phyloP scores from a whole-genome alignment of 2,113 vertebrate genomes.

The Chauna torquata region DNA sequence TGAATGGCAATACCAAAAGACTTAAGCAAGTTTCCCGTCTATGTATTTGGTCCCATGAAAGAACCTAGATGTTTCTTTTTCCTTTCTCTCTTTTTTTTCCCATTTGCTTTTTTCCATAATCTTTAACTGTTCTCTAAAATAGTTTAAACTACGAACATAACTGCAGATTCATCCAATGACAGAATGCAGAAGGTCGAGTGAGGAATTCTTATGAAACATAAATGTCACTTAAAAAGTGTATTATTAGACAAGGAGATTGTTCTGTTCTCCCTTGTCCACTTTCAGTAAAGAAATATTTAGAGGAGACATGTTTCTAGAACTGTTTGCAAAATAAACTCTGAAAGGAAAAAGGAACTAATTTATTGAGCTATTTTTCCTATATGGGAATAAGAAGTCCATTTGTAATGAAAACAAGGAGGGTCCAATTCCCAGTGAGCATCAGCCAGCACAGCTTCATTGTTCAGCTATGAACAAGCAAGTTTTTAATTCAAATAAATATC shows the following conservation, averaged over 20 bases:
- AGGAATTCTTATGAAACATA: conserved; percentile 46
- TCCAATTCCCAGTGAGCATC: neutral
- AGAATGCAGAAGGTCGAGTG: conserved; percentile 54
- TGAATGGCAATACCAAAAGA: conserved; percentile 80
- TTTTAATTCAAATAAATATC: neutral
- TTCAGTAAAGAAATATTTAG: conserved; percentile 9
- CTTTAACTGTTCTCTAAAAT: conserved; percentile 65
- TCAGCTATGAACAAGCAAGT: neutral
- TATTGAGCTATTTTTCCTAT: neutral
- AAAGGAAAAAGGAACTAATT: neutral
- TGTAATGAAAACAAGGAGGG: neutral
- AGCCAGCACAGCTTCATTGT: neutral
- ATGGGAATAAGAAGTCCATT: neutral
- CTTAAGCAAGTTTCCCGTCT: conserved; percentile 77
- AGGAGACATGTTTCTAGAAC: neutral
- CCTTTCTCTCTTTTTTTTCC: conserved; percentile 60
- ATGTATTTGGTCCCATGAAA: conserved; percentile 75
- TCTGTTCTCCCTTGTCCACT: neutral
- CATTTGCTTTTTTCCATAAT: conserved; percentile 65
- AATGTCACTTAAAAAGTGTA: conserved; percentile 31
- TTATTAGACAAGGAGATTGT: conserved; percentile 33
- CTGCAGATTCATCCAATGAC: conserved; percentile 34
- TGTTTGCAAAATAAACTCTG: neutral
- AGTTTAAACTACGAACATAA: conserved; percentile 62
- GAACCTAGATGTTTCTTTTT: conserved; percentile 74